Base-by-base conservation (phyloP, 2,888 invertebrate species). In the Amblyjoppa fuscipennis region DNA sequence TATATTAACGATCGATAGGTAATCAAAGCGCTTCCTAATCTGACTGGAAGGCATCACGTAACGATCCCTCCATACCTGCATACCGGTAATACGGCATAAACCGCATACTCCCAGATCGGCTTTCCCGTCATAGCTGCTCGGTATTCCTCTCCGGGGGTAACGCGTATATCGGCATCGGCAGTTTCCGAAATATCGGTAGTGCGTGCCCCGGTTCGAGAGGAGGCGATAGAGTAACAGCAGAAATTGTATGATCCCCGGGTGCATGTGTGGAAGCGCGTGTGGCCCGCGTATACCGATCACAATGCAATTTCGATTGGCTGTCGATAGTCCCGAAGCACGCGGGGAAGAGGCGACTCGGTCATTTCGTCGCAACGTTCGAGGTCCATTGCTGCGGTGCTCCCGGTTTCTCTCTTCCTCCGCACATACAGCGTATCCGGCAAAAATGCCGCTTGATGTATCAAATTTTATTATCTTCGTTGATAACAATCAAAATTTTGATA, bases 21-120 rank as follows among this genome's bases (percentile, higher is more conserved):
- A 86, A 86, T 86, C 83, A 86, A 83, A 86, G 85, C 81, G 81
- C 56, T 86, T 81, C 85, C 85, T 86, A 86, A 86, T 83, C 85
- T 78, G 83, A 83, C 77, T 81, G 80, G 81, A 83, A 86, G 83
- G 83, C 83, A 86, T 86, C 77, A 77, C 83, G 81, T 86, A 83
- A 83, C 81, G 80, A 86, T 61, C 3, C 61, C 61, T 56, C 16
- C 61, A 25, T 13, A 11, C 31, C 61, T 31, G 28, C 64, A 66
- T 82, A 59, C 31, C n/a, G 31, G 59, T 49, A 68, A 68, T 82
- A 41, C 66, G 75, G 76, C 68, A 85, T 80, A 83, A 80, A 80
- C 76, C 31, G 66, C 28, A 77, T 53, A 56, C 68, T 53, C 68
- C 53, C 53, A 53, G 38, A 68, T 68, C 77, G 76, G 45, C 34